These are phyloP conservation scores for Plecotus auritus DNA, from an alignment of 2,113 vertebrate species.

Conservation along the genomic window DNA sequence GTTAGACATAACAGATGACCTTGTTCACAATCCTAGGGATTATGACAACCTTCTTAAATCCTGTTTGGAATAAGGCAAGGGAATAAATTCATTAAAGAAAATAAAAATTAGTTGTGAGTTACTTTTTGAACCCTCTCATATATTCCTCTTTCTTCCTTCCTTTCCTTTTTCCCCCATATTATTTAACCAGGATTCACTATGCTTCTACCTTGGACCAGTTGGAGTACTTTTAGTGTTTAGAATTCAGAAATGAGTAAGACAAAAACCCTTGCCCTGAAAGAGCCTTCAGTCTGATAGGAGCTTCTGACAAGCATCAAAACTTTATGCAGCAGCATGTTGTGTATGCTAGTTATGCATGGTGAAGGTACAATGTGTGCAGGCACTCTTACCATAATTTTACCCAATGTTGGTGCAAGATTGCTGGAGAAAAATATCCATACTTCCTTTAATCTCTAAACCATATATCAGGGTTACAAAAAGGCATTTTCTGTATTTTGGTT, in stretches of 20 bases:
- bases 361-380: neutral
- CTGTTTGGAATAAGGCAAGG: conserved; percentile 27
- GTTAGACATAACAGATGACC: neutral
- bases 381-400: neutral
- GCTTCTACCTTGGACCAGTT: neutral
- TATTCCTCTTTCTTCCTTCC: neutral
- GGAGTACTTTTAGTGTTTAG: neutral
- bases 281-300: neutral
- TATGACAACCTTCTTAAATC: neutral
- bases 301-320: neutral
- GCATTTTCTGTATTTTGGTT: neutral
- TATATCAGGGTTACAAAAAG: neutral
- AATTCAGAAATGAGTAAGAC: neutral
- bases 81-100: neutral
- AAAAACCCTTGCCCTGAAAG: neutral
- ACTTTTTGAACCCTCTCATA: neutral
- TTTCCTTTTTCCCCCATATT: neutral
- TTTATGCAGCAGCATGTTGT: too few relatives aligned
- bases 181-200: neutral
- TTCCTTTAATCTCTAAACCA: neutral
- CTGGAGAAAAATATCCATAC: neutral
- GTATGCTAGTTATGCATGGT: neutral
- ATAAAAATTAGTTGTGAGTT: neutral
- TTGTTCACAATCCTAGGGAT: neutral
- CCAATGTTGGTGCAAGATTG: neutral